Base-by-base conservation (phyloP, 1,140 invertebrate genomes). In the Hyles euphorbiae region DNA sequence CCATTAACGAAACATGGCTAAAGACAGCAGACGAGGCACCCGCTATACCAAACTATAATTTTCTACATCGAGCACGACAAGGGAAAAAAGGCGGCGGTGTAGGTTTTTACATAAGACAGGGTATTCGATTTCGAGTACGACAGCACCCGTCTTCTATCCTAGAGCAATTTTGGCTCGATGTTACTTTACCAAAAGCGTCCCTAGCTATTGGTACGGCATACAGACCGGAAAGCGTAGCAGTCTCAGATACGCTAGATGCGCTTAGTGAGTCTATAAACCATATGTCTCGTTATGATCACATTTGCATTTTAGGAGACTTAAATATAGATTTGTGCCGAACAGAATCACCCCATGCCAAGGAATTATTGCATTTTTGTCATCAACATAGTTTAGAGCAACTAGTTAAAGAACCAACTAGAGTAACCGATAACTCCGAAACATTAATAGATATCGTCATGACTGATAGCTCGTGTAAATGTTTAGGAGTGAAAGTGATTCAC, bases 151-250 rank as follows among this genome's bases (percentile, higher is more conserved):
- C 12, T 9, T 56, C 59, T 32, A 1, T n/a, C 4, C 12, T 64
- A 2, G 66, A 68, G n/a, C 66, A 68, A 57, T 36, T 68, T 40
- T 68, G 67, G 67, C n/a, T 67, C 6, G 54, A 63, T 9, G 9
- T 68, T 10, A 32, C 43, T 9, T n/a, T 65, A 6, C 49, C 56
- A 3, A 48, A 10, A 9, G 12, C 22, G 9, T 10, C 5, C 22
- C 4, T 68, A 1, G 45, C 57, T 5, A 6, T 68, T 9, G 63
- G 67, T 46, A 68, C 67, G 10, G 63, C 60, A 2, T 65, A 68
- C 45, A 57, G 63, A 56, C 62, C 67, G 3, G 60, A 60, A 50
- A 44, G n/a, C n/a, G 11, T 65, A 22, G n/a, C 12, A 11, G 22
- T 57, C 2, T 5, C 9, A 11, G 33, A 12, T 10, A 50, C 58